phyloP scores from a whole-genome alignment of 2,113 vertebrate genomes.

The Columba livia region DNA sequence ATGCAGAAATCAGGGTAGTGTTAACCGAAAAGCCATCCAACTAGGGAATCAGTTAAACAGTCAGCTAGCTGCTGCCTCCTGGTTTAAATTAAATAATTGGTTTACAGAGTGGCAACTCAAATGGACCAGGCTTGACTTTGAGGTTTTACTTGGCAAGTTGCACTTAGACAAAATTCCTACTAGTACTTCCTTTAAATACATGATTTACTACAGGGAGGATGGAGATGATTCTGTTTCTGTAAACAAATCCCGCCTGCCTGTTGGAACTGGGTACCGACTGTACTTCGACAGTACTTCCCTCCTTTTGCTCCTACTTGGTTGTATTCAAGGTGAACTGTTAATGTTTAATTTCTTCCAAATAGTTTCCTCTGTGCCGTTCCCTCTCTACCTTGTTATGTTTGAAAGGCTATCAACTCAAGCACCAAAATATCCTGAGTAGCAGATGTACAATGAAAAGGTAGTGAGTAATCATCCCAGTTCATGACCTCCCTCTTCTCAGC shows the following conservation, averaged over 20 bases:
- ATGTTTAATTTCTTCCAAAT: neutral
- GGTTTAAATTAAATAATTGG: neutral
- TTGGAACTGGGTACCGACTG: neutral
- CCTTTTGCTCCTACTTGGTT: neutral
- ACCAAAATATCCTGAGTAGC: neutral
- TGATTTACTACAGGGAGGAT: neutral
- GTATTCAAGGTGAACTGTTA: neutral
- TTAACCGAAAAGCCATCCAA: neutral
- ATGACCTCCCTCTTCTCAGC: neutral
- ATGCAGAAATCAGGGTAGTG: rapidly evolving
- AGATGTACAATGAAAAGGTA: neutral
- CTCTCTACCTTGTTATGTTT: neutral
- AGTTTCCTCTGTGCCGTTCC: neutral
- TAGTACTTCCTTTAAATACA: neutral
- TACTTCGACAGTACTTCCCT: neutral
- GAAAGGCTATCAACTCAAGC: neutral
- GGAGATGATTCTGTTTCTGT: neutral
- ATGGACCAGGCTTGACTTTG: neutral
- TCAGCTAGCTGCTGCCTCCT: neutral
- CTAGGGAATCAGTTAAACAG: neutral
- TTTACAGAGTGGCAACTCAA: neutral
- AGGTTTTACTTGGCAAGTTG: neutral
- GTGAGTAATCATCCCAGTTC: neutral
- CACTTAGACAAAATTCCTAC: neutral
- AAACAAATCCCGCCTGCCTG: neutral